Evolutionary conservation across 2,797 vertebrate genomes (phyloP), one percentile per base, ranked within the genome.

Genomic region (Falco columbarius): DNA sequence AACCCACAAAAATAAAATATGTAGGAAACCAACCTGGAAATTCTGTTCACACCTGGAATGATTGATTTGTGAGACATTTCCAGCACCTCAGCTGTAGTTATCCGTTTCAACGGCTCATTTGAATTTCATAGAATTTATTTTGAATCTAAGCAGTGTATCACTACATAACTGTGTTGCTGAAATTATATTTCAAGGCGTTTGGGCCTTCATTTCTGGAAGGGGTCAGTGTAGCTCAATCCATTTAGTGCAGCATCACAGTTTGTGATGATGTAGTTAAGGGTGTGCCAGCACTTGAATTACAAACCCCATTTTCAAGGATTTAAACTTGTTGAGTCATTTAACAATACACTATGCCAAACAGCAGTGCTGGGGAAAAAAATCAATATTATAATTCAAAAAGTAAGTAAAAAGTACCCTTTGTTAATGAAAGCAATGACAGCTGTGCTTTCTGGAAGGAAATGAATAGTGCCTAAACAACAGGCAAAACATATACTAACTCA

Each of bases 1-100:
- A 94, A 89, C 14, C 20, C 34, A 42, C 15, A 10, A 84, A 93
- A 95, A 96, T 95, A 86, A 95, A 96, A 94, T 89, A 95, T 94
- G 91, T 90, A 94, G 68, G 86, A 96, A 97, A 68, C 54, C 85
- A 93, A 89, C 67, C 76, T 91, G 95, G 75, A 96, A 86, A 95
- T 96, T 96, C 94, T 83, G 77, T 94, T 97, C 94, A 91, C 91
- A 93, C 85, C 89, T 85, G 73, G 63, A 62, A 81, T 94, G 95
- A 97, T 95, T 96, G 94, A 97, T 97, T 95, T 95, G 86, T 82
- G 93, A 97, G 95, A 86, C 76, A 17, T 77, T 96, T 84, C 56
- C 56, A 68, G 61, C 76, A 65, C 49, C 32, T 92, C 52, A 27
- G 90, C 79, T 79, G 49, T 73, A 76, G 77, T 85, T 96, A 95